These are phyloP conservation scores for Hypotaenidia philippensis DNA, from an alignment of 2,797 vertebrate species.

Conservation along the genomic window DNA sequence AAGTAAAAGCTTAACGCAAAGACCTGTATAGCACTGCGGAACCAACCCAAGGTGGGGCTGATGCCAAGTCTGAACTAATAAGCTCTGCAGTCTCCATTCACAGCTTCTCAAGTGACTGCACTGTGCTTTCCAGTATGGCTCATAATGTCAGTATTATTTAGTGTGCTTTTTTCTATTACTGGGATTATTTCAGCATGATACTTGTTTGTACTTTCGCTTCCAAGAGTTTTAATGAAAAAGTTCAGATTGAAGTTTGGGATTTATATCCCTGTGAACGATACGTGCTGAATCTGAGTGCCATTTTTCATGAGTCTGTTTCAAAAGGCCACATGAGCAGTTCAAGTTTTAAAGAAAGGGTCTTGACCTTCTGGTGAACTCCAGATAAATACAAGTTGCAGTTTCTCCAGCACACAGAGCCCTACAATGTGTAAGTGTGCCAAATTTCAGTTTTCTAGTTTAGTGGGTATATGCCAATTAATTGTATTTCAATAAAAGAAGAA, in stretches of 20 bases:
- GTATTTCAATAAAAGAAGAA: conserved; percentile 4
- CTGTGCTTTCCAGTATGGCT: neutral
- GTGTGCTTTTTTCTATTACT: neutral
- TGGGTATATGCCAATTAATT: neutral
- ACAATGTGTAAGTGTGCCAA: neutral
- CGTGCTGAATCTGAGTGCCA: neutral
- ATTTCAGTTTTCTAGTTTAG: conserved; percentile 3
- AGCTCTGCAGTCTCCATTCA: neutral
- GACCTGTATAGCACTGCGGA: neutral
- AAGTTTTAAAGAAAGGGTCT: conserved; percentile 11
- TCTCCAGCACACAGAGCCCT: neutral
- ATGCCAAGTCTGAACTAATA: neutral
- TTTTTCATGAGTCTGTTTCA: neutral
- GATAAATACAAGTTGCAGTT: conserved; percentile 2
- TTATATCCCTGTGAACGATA: neutral
- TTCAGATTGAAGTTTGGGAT: neutral
- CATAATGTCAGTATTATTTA: neutral
- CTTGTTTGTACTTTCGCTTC: conserved; percentile 22
- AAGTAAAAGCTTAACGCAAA: neutral
- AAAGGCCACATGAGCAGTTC: neutral
- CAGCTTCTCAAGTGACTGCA: conserved; percentile 1
- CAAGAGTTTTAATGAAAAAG: conserved; percentile 14
- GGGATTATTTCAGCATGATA: neutral
- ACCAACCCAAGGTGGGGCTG: neutral
- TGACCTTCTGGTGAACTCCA: conserved; percentile 33